Evolutionary conservation across 2,888 invertebrate species (phyloP).

Genomic region (Diachrysia chrysitis): DNA sequence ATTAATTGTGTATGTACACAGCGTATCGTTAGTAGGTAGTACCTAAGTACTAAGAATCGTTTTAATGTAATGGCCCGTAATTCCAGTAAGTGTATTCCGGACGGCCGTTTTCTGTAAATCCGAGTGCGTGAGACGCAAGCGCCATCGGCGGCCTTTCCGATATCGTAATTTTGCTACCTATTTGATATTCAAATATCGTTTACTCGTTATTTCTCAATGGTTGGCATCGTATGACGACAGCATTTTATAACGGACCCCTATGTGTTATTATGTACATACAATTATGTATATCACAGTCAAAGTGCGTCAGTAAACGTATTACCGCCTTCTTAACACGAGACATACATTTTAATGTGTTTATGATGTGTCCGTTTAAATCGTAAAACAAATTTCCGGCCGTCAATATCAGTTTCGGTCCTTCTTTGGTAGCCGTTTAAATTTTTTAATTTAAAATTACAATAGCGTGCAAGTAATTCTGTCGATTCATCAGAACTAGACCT

Average conservation of each 20-base stretch:
- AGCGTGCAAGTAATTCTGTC: background rate
- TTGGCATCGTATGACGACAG: constrained; percentile 78
- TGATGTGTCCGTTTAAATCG: constrained; percentile 55
- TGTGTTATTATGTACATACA: constrained; percentile 76
- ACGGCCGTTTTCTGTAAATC: constrained; percentile 74
- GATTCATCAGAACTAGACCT: background rate
- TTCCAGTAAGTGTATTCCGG: constrained; percentile 80
- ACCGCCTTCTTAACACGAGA: constrained; percentile 60
- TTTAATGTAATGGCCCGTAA: constrained; percentile 79
- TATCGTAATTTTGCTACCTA: constrained; percentile 79
- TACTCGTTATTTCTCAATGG: constrained; percentile 82
- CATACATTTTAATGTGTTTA: constrained; percentile 65
- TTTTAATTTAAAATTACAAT: constrained; percentile 19
- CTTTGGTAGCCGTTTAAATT: constrained; percentile 32
- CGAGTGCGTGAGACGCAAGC: constrained; percentile 79
- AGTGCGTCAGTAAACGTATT: constrained; percentile 70
- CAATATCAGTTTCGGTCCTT: constrained; percentile 50
- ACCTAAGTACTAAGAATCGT: constrained; percentile 76
- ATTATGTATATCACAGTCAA: constrained; percentile 70
- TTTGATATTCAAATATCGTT: constrained; percentile 83
- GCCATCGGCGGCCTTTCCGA: constrained; percentile 75
- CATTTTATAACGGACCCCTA: constrained; percentile 78
- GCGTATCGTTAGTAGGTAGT: constrained; percentile 60
- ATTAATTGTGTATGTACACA: constrained; percentile 61
- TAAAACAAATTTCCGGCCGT: constrained; percentile 61